phyloP scores from a whole-genome alignment of 2,113 vertebrate genomes.

The Leptosomus discolor region DNA sequence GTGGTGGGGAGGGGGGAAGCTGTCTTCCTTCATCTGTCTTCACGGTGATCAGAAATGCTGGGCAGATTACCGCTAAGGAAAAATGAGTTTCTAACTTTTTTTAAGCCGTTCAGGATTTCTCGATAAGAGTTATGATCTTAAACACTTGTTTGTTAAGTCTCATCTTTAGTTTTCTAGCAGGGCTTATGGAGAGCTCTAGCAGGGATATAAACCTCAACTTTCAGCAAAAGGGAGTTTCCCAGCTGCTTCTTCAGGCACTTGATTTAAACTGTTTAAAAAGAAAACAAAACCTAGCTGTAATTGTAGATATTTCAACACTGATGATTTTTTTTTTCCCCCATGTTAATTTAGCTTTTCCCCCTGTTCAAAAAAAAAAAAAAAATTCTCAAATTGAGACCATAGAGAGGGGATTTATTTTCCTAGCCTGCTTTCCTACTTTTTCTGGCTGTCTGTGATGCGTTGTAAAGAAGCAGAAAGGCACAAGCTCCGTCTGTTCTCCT shows the following conservation, averaged over 20 bases:
- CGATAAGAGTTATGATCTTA: neutral
- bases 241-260: neutral
- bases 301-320: conserved; percentile 20
- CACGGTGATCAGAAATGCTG: neutral
- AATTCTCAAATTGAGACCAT: neutral
- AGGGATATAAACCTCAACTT: neutral
- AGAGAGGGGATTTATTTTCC: neutral
- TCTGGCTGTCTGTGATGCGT: neutral
- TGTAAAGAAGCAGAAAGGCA: neutral
- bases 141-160: neutral
- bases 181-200: neutral
- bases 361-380: neutral
- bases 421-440: neutral
- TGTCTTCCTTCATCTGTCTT: conserved; percentile 11
- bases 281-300: conserved; percentile 22
- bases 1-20: neutral
- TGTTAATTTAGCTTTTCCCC: conserved; percentile 32
- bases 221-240: neutral
- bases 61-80: neutral
- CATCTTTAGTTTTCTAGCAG: neutral
- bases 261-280: conserved; percentile 42
- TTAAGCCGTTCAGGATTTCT: neutral
- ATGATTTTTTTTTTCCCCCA: neutral
- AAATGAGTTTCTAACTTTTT: neutral
- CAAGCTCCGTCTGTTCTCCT: neutral